phyloP scores from a whole-genome alignment of 2,888 invertebrate species.

The Esperia sulphurella region DNA sequence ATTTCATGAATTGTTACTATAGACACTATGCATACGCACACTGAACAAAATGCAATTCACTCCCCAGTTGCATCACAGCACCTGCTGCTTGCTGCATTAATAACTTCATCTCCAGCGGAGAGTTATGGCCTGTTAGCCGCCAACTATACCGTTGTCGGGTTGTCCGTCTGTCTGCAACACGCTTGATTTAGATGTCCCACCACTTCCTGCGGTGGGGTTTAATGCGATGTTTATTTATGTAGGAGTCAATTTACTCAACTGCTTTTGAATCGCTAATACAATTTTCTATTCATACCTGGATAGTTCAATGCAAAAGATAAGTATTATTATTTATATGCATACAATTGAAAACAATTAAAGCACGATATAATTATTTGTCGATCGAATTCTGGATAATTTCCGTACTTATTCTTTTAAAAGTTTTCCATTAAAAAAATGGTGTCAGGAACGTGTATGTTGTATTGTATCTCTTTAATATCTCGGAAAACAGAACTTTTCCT shows the following conservation, averaged over 20 bases:
- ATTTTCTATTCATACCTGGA: too few relatives aligned
- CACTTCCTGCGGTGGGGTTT: conserved; percentile 28
- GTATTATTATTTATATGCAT: too few relatives aligned
- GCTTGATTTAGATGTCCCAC: conserved; percentile 58
- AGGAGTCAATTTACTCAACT: neutral
- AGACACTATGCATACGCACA: neutral
- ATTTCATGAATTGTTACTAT: too few relatives aligned
- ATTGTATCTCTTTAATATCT: too few relatives aligned
- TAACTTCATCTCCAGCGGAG: conserved; percentile 51
- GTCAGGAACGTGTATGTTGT: too few relatives aligned
- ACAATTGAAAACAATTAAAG: too few relatives aligned
- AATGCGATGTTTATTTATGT: neutral
- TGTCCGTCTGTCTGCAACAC: conserved; percentile 46
- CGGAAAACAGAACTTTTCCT: too few relatives aligned
- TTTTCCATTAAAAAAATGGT: too few relatives aligned
- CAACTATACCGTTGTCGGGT: conserved; percentile 35
- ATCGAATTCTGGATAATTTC: too few relatives aligned
- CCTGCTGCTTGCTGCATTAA: conserved; percentile 25
- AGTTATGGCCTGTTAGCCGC: conserved; percentile 40
- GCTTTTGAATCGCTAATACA: neutral
- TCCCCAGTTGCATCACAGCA: conserved; percentile 3
- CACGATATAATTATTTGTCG: too few relatives aligned
- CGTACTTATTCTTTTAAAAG: too few relatives aligned
- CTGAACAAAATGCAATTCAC: neutral
- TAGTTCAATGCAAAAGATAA: too few relatives aligned